These are phyloP conservation scores for Lepisosteus osseus DNA, from an alignment of 2,113 vertebrate species.

Conservation along the genomic window DNA sequence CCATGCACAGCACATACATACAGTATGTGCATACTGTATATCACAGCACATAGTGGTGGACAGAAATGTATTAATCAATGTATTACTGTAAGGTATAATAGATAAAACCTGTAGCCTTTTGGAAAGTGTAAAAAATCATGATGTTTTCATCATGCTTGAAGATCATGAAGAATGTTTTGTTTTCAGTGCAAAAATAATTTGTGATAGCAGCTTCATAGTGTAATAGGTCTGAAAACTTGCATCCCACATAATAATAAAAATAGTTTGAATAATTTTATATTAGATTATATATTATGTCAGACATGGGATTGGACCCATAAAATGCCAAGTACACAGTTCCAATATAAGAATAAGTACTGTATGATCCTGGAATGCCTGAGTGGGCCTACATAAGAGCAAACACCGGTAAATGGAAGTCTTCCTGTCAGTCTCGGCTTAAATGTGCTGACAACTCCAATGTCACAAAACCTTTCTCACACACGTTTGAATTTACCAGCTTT, in stretches of 20 bases:
- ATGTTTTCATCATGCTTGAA: too few species aligned
- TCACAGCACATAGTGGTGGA: too few species aligned
- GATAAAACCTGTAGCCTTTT: too few species aligned
- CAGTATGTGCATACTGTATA: too few species aligned
- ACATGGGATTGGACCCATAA: slow-evolving; percentile 5
- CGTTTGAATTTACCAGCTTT: background rate
- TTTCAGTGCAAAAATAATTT: too few species aligned
- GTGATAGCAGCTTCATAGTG: too few species aligned
- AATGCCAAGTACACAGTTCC: background rate
- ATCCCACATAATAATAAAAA: background rate
- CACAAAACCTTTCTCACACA: background rate
- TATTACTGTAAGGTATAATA: too few species aligned
- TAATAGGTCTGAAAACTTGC: too few species aligned
- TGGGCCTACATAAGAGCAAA: slow-evolving; percentile 15
- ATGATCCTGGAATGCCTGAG: slow-evolving; percentile 10
- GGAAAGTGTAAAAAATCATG: too few species aligned
- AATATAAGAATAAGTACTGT: slow-evolving; percentile 2
- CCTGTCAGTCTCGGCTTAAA: slow-evolving; percentile 15
- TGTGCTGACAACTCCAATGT: slow-evolving; percentile 13
- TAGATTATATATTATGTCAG: background rate
- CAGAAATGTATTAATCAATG: too few species aligned
- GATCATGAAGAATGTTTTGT: too few species aligned
- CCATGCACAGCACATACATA: too few species aligned
- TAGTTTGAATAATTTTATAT: background rate
- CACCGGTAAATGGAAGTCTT: slow-evolving; percentile 16